Conservation (phyloP, 53 echinoderm and acorn worm genomes). For the Arbacia lixula region DNA sequence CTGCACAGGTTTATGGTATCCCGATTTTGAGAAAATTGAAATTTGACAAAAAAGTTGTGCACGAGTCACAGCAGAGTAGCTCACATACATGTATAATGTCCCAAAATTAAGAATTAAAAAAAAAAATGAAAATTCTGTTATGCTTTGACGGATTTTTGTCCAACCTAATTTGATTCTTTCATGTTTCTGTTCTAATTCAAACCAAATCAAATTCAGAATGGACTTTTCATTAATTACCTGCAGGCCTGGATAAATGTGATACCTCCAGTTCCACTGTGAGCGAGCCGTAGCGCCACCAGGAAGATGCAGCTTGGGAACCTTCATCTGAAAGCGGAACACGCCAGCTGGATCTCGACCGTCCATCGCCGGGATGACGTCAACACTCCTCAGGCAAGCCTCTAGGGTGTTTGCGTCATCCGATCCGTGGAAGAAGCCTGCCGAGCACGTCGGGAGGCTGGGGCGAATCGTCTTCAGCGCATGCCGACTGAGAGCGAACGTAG, state of each 20-base stretch:
- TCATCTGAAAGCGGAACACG: conserved; percentile 70
- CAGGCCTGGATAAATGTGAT: conserved; percentile 64
- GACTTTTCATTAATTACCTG: conserved; percentile 68
- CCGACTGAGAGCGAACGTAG: conserved; percentile 65
- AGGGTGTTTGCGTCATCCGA: conserved; percentile 72
- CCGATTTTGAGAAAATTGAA: too few relatives aligned
- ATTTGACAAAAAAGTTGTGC: too few relatives aligned
- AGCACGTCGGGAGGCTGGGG: conserved; percentile 55
- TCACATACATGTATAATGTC: too few relatives aligned
- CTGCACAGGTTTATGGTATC: too few relatives aligned
- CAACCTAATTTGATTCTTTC: too few relatives aligned
- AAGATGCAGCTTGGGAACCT: conserved; percentile 79
- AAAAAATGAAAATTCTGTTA: too few relatives aligned
- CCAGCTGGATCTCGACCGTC: conserved; percentile 70
- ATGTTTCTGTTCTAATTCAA: too few relatives aligned
- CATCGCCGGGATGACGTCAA: conserved; percentile 53
- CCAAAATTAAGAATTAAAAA: too few relatives aligned
- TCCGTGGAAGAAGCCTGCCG: conserved; percentile 55
- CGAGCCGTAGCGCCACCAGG: conserved; percentile 66
- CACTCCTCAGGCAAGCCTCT: conserved; percentile 62
- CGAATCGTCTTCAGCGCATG: conserved; percentile 60
- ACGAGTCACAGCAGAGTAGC: too few relatives aligned
- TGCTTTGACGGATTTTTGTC: too few relatives aligned
- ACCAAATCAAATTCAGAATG: too few relatives aligned
- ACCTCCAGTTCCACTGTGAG: conserved; percentile 78